phyloP scores from a whole-genome alignment of 2,113 vertebrate species.

The Megalops atlanticus region DNA sequence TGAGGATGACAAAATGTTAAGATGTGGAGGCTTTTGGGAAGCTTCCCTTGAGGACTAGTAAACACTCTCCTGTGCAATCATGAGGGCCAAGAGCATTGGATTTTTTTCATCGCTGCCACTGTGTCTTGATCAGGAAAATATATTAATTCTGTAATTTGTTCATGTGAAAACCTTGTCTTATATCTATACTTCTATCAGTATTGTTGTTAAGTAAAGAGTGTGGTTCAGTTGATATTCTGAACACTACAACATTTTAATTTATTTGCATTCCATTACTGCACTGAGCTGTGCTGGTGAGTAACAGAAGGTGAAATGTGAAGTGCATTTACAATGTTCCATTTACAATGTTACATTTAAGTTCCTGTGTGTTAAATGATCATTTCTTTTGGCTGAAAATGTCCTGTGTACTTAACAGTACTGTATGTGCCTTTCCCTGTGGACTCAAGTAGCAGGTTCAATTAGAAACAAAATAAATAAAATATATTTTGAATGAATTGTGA shows the following conservation, averaged over 20 bases:
- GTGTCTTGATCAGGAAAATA: conserved; percentile 18
- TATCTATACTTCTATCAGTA: conserved; percentile 15
- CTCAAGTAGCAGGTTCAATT: neutral
- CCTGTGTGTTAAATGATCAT: conserved; percentile 15
- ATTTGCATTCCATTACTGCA: neutral
- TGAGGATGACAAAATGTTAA: neutral
- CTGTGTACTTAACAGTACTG: neutral
- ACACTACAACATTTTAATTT: neutral
- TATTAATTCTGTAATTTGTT: conserved; percentile 27
- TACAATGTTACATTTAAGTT: neutral
- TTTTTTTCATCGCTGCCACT: conserved; percentile 5
- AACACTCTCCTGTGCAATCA: neutral
- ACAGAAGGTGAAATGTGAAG: conserved; percentile 8
- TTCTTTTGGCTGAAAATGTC: conserved; percentile 17
- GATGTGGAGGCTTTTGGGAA: too few species aligned
- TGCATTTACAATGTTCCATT: neutral
- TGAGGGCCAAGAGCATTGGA: neutral
- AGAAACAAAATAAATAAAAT: conserved; percentile 23
- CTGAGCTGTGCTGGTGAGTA: neutral
- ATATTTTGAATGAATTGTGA: conserved; percentile 27
- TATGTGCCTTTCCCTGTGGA: conserved; percentile 33
- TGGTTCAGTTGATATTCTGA: neutral
- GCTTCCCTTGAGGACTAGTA: neutral
- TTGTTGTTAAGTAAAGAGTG: conserved; percentile 4
- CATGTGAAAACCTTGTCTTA: neutral